These are phyloP conservation scores for Sitta europaea DNA, from an alignment of 2,113 vertebrate genomes.

Conservation along the genomic window DNA sequence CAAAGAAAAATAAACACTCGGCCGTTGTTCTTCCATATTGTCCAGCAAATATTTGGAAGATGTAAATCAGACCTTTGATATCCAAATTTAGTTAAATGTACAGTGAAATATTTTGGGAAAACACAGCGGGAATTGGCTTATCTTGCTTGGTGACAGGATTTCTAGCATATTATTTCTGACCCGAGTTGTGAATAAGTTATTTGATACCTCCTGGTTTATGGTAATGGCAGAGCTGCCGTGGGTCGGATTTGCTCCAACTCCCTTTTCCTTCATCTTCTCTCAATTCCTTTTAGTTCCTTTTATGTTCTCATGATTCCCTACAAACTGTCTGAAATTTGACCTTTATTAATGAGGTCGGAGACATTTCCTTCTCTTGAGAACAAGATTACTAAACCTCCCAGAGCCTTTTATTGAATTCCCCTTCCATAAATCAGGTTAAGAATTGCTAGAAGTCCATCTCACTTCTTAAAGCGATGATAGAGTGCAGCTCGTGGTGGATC, in stretches of 20 bases:
- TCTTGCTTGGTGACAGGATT: slow-evolving; percentile 8
- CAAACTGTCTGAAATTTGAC: slow-evolving; percentile 10
- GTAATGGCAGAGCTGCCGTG: background rate
- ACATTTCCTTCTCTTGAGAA: background rate
- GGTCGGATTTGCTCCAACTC: fast-evolving
- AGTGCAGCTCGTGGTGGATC: background rate
- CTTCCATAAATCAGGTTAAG: slow-evolving; percentile 6
- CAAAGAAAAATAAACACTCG: background rate
- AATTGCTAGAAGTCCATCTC: background rate
- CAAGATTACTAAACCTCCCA: background rate
- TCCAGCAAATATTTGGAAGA: background rate
- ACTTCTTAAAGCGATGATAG: background rate
- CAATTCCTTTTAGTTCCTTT: background rate
- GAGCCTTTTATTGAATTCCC: slow-evolving; percentile 1
- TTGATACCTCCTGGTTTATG: background rate
- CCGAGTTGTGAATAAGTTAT: background rate
- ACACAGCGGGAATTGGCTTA: slow-evolving; percentile 8
- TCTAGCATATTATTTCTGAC: background rate
- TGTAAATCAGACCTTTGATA: slow-evolving; percentile 50
- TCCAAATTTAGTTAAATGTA: background rate
- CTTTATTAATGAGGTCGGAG: slow-evolving; percentile 1
- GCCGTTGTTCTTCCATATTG: background rate
- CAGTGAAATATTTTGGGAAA: slow-evolving; percentile 12
- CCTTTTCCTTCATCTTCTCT: background rate
- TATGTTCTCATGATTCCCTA: background rate